A percentile compares a stretch with the other conserved stretches of the same genome.
These are phyloP conservation scores for Ceyx erithaca DNA, from an alignment of 2,797 vertebrate species.

Conservation along the genomic window DNA sequence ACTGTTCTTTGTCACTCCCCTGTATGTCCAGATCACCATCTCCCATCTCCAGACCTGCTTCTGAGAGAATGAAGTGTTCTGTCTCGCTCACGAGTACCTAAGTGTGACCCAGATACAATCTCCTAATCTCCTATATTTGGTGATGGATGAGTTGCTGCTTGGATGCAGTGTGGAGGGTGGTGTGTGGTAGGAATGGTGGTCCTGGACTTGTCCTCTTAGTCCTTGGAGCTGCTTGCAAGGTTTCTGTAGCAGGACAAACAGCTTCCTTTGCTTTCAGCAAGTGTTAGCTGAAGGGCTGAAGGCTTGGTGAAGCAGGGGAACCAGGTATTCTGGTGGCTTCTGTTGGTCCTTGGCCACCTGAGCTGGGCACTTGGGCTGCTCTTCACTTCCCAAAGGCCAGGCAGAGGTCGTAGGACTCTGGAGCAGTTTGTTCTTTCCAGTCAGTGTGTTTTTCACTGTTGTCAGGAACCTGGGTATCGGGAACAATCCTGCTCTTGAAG, in stretches of 20 bases:
- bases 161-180: fast-evolving
- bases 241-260: background rate
- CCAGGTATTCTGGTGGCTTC: fast-evolving
- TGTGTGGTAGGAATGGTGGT: background rate
- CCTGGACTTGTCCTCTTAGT: background rate
- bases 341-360: background rate
- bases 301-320: background rate
- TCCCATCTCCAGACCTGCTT: background rate
- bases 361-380: fast-evolving
- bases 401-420: background rate
- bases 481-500: background rate
- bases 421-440: background rate
- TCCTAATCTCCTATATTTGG: background rate
- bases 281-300: background rate
- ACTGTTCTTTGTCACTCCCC: background rate
- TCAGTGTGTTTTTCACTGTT: background rate
- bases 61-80: background rate
- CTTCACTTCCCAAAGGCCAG: background rate
- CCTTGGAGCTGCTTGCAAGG: background rate
- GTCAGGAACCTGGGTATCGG: background rate
- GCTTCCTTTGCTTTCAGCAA: background rate
- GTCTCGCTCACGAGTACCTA: background rate
- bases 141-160: background rate
- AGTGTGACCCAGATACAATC: background rate
- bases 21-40: background rate